Evolutionary conservation across 2,888 invertebrate genomes (phyloP), one percentile per base, ranked within the genome.

Genomic region (Adelognathus sp.): DNA sequence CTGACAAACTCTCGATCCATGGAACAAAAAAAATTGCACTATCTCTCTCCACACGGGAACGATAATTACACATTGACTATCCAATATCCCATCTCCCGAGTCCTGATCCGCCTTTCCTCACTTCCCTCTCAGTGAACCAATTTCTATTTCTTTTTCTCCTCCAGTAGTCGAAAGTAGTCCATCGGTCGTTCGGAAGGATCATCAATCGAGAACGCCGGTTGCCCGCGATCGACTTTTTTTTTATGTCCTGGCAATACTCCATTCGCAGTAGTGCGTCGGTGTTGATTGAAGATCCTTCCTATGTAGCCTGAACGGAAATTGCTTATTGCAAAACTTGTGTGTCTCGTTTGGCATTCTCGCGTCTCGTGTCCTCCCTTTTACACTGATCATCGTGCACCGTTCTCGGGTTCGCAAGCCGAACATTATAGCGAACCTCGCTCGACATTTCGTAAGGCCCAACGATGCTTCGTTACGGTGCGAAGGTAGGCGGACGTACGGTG

Each of bases 201-300:
- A 69, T 76, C 46, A 76, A 76, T 76, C 69, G 54, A 41, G 61
- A 60, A 41, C 52, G 56, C 58, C 9, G 21, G 54, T 56, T 69
- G 67, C 58, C 52, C 18, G 11, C 14, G 11, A 36, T 24, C 33
- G 21, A 61, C 44, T 70, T 70, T 70, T 46, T 29, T 50, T 33
- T 31, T 18, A 33, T 63, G 24, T 60, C 41, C 27, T n/a, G 24
- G 16, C 52, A 46, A n/a, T n/a, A n/a, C n/a, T n/a, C n/a, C 46
- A 21, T 16, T 71, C 67, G 67, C 56, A 18, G 41, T 5, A 69
- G 41, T 76, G 79, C 79, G 79, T 79, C 75, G 75, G 79, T 72
- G 79, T 71, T 79, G 75, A 79, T 79, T 76, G 79, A 79, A 72
- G 71, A 79, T 79, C 75, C 71, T 79, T 67, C 63, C 76, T 61